A percentile compares a stretch with the other conserved stretches of the same genome.
Conservation (phyloP, 2,888 invertebrate species). For the Macrosoma leucophasiata region DNA sequence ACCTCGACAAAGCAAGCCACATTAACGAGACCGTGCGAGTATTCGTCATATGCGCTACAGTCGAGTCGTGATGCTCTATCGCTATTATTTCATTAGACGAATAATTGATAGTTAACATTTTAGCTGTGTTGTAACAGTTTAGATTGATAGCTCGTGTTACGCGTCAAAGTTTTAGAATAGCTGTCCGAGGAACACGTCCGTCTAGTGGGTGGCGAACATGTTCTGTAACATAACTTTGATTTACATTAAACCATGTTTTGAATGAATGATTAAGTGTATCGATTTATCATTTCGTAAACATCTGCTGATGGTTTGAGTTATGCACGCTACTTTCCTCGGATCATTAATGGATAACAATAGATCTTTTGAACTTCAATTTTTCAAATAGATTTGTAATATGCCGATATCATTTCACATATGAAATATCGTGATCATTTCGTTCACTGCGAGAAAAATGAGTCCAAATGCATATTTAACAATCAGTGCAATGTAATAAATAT, state of each 20-base stretch:
- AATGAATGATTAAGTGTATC: slow-evolving; percentile 51
- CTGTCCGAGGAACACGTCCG: slow-evolving; percentile 30
- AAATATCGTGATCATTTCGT: neutral
- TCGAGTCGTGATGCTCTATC: slow-evolving; percentile 47
- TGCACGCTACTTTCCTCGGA: slow-evolving; percentile 8
- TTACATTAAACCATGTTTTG: slow-evolving; percentile 40
- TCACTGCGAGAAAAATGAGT: neutral
- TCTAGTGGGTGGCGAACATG: slow-evolving; percentile 43
- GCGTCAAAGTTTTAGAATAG: slow-evolving; percentile 38
- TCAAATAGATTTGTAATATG: too few relatives aligned
- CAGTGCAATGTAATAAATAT: too few relatives aligned
- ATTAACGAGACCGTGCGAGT: slow-evolving; percentile 11
- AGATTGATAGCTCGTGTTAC: slow-evolving; percentile 64
- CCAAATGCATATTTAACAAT: too few relatives aligned
- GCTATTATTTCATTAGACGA: slow-evolving; percentile 62
- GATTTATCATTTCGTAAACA: slow-evolving; percentile 54
- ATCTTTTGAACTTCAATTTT: too few relatives aligned
- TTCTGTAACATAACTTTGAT: slow-evolving; percentile 31
- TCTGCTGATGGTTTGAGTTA: slow-evolving; percentile 18
- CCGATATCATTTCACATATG: too few relatives aligned
- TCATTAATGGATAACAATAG: slow-evolving; percentile 13
- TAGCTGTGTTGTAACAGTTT: slow-evolving; percentile 47
- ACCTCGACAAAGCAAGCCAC: too few relatives aligned
- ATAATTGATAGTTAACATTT: slow-evolving; percentile 64
- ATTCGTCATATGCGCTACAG: slow-evolving; percentile 30